phyloP scores from a whole-genome alignment of 2,888 invertebrate genomes.

The Itoplectis maculator region DNA sequence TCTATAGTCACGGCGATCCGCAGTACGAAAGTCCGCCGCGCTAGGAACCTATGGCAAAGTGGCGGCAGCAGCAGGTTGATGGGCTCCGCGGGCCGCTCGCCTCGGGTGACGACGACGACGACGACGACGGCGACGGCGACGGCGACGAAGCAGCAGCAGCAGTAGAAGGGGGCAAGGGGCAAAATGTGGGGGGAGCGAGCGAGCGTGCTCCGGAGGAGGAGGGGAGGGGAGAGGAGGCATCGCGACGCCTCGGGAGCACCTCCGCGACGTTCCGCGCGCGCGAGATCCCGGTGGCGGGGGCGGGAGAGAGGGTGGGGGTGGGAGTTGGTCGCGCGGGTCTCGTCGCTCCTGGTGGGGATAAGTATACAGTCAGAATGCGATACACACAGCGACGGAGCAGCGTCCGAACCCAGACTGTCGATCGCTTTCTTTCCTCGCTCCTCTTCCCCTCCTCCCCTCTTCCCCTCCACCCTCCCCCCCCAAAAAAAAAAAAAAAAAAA shows the following conservation, averaged over 20 bases:
- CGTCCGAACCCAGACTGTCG: too few species aligned
- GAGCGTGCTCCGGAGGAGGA: slow-evolving; percentile 55
- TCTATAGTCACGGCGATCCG: too few species aligned
- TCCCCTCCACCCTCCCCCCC: neutral
- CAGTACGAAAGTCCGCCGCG: slow-evolving; percentile 47
- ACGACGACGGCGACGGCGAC: too few species aligned
- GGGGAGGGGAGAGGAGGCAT: slow-evolving; percentile 64
- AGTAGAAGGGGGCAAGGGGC: too few species aligned
- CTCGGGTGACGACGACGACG: slow-evolving; percentile 74
- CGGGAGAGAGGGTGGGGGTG: slow-evolving; percentile 56
- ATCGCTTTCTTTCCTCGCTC: slow-evolving; percentile 36
- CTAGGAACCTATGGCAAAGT: slow-evolving; percentile 21
- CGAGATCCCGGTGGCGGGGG: slow-evolving; percentile 65
- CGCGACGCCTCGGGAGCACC: slow-evolving; percentile 70
- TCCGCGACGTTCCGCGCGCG: slow-evolving; percentile 64
- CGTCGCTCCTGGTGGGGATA: slow-evolving; percentile 63
- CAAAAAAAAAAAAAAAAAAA: slow-evolving; percentile 10
- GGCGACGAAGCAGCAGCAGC: too few species aligned
- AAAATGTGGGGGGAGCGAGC: too few species aligned
- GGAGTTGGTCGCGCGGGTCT: slow-evolving; percentile 63
- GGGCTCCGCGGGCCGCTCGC: slow-evolving; percentile 61
- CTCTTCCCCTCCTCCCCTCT: too few species aligned
- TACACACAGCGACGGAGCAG: too few species aligned
- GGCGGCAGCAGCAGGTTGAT: slow-evolving; percentile 80
- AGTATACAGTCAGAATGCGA: slow-evolving; percentile 42